Evolutionary conservation across 2,888 invertebrate species (phyloP).

Genomic region (Lagria hirta): DNA sequence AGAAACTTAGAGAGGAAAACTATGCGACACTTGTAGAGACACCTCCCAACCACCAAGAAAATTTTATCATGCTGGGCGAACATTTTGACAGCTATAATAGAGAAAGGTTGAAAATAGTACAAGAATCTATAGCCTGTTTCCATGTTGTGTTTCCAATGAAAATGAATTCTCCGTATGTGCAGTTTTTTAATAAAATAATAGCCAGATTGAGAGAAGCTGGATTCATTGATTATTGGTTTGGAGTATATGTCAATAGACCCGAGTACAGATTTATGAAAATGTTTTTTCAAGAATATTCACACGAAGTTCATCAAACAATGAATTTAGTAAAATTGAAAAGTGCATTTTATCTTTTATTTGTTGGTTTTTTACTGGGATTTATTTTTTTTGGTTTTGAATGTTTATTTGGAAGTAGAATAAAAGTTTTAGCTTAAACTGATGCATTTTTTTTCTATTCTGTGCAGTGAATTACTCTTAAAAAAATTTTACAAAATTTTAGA

Average conservation of each 20-base stretch:
- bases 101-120: slow-evolving; percentile 8
- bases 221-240: slow-evolving; percentile 32
- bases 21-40: slow-evolving; percentile 1
- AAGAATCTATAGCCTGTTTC: slow-evolving; percentile 9
- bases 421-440: no score
- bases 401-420: no score
- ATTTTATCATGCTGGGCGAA: slow-evolving; percentile 8
- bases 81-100: slow-evolving; percentile 7
- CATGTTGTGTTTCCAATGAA: slow-evolving; percentile 30
- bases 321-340: slow-evolving; percentile 29
- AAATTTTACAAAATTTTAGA: no score
- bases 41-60: not conserved
- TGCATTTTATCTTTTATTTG: slow-evolving; percentile 32
- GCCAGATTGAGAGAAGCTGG: slow-evolving; percentile 29
- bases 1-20: not conserved
- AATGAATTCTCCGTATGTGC: slow-evolving; percentile 32
- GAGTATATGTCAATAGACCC: slow-evolving; percentile 7
- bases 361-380: no score
- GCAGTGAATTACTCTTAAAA: no score
- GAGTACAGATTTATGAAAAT: slow-evolving; percentile 13
- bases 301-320: slow-evolving; percentile 17
- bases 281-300: slow-evolving; percentile 9
- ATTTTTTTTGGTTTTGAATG: no score
- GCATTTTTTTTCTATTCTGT: no score
- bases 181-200: slow-evolving; percentile 29